Evolutionary conservation across 1,140 invertebrate species (phyloP), one percentile per base, ranked within the genome.

Genomic region (Orius insidiosus): DNA sequence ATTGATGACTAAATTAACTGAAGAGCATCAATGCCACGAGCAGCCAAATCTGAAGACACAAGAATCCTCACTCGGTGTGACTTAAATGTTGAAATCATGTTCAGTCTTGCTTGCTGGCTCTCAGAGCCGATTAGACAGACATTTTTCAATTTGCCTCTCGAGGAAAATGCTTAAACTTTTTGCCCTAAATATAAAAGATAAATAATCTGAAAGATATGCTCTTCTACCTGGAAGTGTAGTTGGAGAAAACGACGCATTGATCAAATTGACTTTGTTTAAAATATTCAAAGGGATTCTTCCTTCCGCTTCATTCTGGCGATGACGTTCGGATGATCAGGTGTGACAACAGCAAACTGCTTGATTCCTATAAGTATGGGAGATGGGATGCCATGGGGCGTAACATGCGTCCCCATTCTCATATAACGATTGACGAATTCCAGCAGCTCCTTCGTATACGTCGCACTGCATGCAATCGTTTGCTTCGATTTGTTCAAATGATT

Each of bases 1-100:
- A 64, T 97, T 96, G 7, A 98, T 74, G 1, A 98, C 80, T 35
- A 98, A 65, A 68, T 98, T 85, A 5, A 97, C 79, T 68, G 90
- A 83, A 44, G 82, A 7, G 80, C 81, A 70, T 98, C 94, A 53
- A 98, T 86, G 10, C 94, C 80, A 53, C 81, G 68, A 15, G 84
- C 74, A 43, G 78, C 76, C 56, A 97, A 65, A 72, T 96, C 89
- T 2, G 90, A 96, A n/a, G 88, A 79, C 35, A 97, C 66, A 24
- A 97, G 66, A 54, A 94, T 78, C 55, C 85, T 72, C 60, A 80
- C 66, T 56, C 83, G 38, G 30, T 36, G 31, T 32, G 48, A 45
- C 15, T 47, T 48, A 2, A 54, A 16, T 10, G 11, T 11, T 4
- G 16, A 30, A 11, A 53, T 14, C 11, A 47, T 48, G 2, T 36